phyloP scores from a whole-genome alignment of 2,888 invertebrate genomes.

The Drosophila kuntzei region DNA sequence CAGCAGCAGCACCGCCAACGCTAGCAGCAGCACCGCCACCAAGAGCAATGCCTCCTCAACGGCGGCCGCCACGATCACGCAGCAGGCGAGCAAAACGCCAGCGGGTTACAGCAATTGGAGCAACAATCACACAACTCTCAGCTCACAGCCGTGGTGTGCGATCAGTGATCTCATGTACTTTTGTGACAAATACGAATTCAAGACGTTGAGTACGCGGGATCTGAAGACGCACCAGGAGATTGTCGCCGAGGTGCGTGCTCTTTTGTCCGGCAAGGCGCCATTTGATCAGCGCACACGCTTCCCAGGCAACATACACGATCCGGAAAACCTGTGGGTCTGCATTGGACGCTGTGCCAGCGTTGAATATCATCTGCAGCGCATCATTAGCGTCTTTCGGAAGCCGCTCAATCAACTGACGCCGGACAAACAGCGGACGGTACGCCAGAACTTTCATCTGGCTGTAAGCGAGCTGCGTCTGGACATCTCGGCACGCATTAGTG shows the following conservation, averaged over 20 bases:
- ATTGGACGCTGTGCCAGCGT: conserved; percentile 81
- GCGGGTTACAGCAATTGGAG: conserved; percentile 79
- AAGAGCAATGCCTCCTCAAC: conserved; percentile 32
- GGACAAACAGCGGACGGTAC: conserved; percentile 79
- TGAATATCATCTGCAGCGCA: conserved; percentile 81
- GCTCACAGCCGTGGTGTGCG: conserved; percentile 78
- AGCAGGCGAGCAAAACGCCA: conserved; percentile 37
- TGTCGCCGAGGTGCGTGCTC: conserved; percentile 70
- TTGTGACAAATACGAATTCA: conserved; percentile 83
- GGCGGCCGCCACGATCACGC: conserved; percentile 5
- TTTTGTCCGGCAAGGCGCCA: conserved; percentile 73
- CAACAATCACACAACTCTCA: conserved; percentile 70
- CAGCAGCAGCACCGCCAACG: conserved; percentile 19
- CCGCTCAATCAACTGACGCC: conserved; percentile 77
- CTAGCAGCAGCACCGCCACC: conserved; percentile 1
- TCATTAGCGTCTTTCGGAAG: conserved; percentile 77
- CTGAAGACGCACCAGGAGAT: conserved; percentile 75
- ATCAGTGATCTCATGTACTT: conserved; percentile 81
- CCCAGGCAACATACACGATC: conserved; percentile 78
- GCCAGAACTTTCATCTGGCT: conserved; percentile 82
- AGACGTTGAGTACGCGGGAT: conserved; percentile 72
- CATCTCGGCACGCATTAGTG: conserved; percentile 81
- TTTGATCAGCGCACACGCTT: conserved; percentile 80
- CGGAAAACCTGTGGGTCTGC: conserved; percentile 81
- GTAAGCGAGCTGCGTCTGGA: conserved; percentile 80